Percentiles rank a stretch among this genome's conserved stretches.
Conservation (phyloP, 2,113 vertebrate genomes). For the Ifrita kowaldi region DNA sequence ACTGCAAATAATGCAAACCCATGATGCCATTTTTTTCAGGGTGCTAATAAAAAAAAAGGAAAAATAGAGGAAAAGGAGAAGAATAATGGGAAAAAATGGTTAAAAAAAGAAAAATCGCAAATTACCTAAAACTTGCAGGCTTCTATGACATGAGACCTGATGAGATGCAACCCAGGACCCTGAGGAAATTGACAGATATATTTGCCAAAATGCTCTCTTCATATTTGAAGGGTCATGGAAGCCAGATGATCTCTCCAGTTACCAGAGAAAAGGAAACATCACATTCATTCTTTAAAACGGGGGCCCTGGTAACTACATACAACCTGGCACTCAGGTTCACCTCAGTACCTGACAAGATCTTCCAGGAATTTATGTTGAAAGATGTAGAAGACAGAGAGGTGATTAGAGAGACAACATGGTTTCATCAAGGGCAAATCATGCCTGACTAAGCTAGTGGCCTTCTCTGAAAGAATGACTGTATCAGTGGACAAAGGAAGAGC, state of each 20-base stretch:
- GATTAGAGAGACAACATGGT: not conserved
- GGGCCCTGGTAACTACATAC: accelerated
- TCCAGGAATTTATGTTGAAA: not conserved
- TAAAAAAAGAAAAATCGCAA: not conserved
- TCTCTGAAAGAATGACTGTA: not conserved
- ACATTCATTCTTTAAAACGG: not conserved
- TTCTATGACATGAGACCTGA: not conserved
- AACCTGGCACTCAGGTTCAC: not conserved
- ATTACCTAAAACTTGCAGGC: not conserved
- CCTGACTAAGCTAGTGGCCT: not conserved
- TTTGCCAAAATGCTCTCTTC: not conserved
- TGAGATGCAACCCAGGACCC: not conserved
- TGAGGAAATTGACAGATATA: not conserved
- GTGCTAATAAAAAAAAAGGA: accelerated
- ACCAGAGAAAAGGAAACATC: not conserved
- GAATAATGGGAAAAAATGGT: accelerated
- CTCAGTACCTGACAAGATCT: not conserved
- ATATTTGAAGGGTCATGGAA: not conserved
- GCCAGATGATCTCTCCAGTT: not conserved
- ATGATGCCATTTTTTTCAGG: not conserved
- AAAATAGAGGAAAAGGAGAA: accelerated
- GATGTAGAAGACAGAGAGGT: not conserved
- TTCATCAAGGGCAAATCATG: not conserved
- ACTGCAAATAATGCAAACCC: not conserved
- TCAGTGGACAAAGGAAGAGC: not conserved